Conservation (phyloP, 2,113 vertebrate species). For the Mormyrus iriodes region DNA sequence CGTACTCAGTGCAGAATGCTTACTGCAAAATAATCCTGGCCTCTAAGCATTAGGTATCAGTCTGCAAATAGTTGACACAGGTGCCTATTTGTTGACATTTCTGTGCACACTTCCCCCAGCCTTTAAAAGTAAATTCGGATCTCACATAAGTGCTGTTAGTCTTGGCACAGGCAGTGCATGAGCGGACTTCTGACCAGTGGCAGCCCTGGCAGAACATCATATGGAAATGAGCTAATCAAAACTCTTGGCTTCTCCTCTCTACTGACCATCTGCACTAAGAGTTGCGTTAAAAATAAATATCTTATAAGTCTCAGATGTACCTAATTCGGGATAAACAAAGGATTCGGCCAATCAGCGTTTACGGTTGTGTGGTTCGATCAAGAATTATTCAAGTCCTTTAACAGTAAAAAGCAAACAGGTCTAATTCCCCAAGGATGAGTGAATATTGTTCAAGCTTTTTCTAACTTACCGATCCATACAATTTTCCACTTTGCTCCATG, state of each 20-base stretch:
- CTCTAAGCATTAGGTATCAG: background rate
- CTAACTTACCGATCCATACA: constrained; percentile 75
- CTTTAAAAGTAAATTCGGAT: background rate
- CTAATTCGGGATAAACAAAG: background rate
- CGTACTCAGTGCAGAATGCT: background rate
- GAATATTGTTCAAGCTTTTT: background rate
- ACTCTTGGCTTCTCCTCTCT: background rate
- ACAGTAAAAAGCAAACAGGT: background rate
- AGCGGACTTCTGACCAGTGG: constrained; percentile 5
- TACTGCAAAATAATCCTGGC: background rate
- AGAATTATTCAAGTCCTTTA: background rate
- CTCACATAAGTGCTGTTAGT: constrained; percentile 2
- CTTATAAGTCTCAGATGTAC: background rate
- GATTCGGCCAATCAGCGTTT: background rate
- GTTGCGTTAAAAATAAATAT: background rate
- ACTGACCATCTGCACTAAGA: background rate
- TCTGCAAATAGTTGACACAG: constrained; percentile 11
- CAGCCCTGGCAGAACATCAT: background rate
- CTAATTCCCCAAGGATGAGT: background rate
- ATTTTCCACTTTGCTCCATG: constrained; percentile 69
- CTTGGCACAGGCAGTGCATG: background rate
- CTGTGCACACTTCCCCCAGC: background rate
- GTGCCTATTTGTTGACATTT: constrained; percentile 7
- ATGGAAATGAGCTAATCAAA: background rate
- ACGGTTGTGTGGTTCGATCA: background rate